Percentiles rank a stretch among this genome's conserved stretches.
These are phyloP conservation scores for Microcebus griseorufus DNA, from an alignment of 2,113 vertebrate genomes.

Conservation along the genomic window DNA sequence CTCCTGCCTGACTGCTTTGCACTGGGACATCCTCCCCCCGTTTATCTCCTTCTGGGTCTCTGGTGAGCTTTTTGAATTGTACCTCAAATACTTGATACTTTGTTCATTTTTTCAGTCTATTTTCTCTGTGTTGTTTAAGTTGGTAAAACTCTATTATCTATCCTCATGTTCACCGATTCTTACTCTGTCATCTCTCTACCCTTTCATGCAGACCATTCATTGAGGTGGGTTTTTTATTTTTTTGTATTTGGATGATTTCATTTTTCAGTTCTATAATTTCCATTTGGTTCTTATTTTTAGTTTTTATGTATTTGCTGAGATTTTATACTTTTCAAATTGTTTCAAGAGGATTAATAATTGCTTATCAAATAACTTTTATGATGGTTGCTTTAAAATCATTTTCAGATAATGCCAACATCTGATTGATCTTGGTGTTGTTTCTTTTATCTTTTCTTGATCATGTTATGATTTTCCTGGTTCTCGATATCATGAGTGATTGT, in stretches of 20 bases:
- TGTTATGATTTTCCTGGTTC: not conserved
- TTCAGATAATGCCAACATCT: not conserved
- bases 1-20: too few species aligned
- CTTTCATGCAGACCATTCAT: not conserved
- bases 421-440: not conserved
- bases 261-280: not conserved
- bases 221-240: not conserved
- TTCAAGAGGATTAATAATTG: not conserved
- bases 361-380: not conserved
- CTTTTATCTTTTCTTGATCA: not conserved
- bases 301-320: not conserved
- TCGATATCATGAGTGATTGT: too few species aligned
- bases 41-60: not conserved
- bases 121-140: not conserved
- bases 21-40: not conserved
- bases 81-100: not conserved
- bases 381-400: not conserved
- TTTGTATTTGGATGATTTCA: not conserved
- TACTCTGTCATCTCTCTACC: not conserved
- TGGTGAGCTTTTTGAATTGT: not conserved
- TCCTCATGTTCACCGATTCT: not conserved
- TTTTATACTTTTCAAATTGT: not conserved
- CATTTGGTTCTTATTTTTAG: not conserved
- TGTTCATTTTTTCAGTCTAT: not conserved
- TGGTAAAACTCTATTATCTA: not conserved